Evolutionary conservation across 2,797 vertebrate species (phyloP), one percentile per base, ranked within the genome.

Genomic region (Dendrocincla fuliginosa): DNA sequence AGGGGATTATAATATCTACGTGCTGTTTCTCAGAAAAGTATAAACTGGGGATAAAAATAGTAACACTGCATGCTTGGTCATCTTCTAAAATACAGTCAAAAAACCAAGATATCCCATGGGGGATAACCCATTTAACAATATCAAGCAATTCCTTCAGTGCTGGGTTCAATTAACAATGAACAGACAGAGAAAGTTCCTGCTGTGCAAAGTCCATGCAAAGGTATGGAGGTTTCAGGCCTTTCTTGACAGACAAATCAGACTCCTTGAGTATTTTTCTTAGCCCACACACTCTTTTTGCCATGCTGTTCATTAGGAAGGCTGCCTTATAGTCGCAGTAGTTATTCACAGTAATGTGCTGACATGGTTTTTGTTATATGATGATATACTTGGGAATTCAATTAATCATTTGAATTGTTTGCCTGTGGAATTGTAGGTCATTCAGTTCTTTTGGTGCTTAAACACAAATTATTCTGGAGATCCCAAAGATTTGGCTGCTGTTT

Each of bases 391-490:
- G 60, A 78, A 33, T 68, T 75, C 32, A 69, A 65, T 47, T 78
- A 89, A 75, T 61, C 4, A 60, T 86, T 88, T 63, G 35, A 93
- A 81, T 64, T 71, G 22, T 74, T 92, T 82, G 75, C 68, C 32
- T 52, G 14, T 82, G 82, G 82, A 92, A 93, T 35, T 85, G 35
- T 73, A 90, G 76, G 86, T 94, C 77, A 53, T 65, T 55, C 30
- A 84, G 74, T 46, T 93, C 96, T 96, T 97, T 93, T 74, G 65
- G 63, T 90, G 78, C 83, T 96, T 97, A 93, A 97, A 68, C 87
- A 90, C 61, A 6, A 83, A 68, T 94, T 95, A 76, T 59, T 95
- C 96, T 94, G 88, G 79, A 95, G 79, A 94, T 87, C 73, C 82
- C 59, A 71, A 87, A 90, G 91, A 95, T 94, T 23, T 96, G 87